Conservation (phyloP, 2,888 invertebrate genomes). For the Drymonia ruficornis region DNA sequence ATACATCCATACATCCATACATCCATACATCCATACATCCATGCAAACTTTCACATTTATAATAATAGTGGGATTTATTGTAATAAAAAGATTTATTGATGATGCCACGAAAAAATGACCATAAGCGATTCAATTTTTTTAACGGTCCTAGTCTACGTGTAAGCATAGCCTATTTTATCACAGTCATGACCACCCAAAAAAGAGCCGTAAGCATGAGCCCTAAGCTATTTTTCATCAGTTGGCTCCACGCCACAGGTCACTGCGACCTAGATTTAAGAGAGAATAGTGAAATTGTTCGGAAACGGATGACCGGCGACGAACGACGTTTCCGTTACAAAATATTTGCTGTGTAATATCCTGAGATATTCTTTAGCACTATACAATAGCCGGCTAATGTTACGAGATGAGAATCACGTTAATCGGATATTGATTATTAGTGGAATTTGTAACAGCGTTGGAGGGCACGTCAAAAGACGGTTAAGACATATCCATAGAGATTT, state of each 20-base stretch:
- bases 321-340: conserved; percentile 1
- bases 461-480: no score
- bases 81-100: no score
- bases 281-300: not conserved
- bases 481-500: no score
- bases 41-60: no score
- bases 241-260: conserved; percentile 1
- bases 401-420: no score
- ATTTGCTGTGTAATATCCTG: not conserved
- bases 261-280: not conserved
- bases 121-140: no score
- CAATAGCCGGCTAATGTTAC: not conserved
- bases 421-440: no score
- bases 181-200: not conserved
- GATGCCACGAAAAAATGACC: no score
- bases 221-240: not conserved
- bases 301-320: not conserved
- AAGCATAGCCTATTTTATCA: not conserved
- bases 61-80: no score
- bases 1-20: no score
- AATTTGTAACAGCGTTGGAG: no score
- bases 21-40: no score
- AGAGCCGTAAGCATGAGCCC: not conserved
- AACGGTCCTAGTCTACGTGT: not conserved
- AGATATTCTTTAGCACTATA: not conserved